A percentile compares a stretch with the other conserved stretches of the same genome.
These are phyloP conservation scores for Psilopsiagon aurifrons DNA, from an alignment of 2,113 vertebrate species.

Conservation along the genomic window DNA sequence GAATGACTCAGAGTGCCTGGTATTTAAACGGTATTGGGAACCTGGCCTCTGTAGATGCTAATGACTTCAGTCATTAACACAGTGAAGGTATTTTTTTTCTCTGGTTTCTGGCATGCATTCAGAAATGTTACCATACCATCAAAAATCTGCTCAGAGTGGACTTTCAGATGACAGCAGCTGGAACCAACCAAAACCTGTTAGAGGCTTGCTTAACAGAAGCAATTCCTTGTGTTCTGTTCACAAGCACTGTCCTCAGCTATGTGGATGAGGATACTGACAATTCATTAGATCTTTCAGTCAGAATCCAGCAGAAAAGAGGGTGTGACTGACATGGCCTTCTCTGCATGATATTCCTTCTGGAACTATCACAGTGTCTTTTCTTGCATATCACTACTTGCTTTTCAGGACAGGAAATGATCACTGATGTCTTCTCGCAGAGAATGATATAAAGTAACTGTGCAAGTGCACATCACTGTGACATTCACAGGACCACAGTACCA, in stretches of 20 bases:
- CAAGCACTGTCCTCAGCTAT: background rate
- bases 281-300: background rate
- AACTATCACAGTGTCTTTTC: background rate
- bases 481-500: background rate
- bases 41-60: slow-evolving; percentile 1
- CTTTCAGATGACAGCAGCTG: background rate
- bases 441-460: background rate
- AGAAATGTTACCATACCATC: background rate
- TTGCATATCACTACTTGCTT: background rate
- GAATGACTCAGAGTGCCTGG: background rate
- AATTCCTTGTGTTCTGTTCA: background rate
- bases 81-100: slow-evolving; percentile 26
- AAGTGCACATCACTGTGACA: background rate
- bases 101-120: background rate
- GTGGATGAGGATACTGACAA: background rate
- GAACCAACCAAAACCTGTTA: background rate
- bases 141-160: background rate
- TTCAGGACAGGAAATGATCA: background rate
- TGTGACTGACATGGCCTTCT: background rate
- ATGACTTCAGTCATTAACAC: background rate
- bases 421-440: background rate
- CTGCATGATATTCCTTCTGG: background rate
- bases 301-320: background rate
- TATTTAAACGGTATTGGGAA: slow-evolving; percentile 23
- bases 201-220: background rate